These are phyloP conservation scores for Leptodactylus fuscus DNA, from an alignment of 2,113 vertebrate species.

Conservation along the genomic window DNA sequence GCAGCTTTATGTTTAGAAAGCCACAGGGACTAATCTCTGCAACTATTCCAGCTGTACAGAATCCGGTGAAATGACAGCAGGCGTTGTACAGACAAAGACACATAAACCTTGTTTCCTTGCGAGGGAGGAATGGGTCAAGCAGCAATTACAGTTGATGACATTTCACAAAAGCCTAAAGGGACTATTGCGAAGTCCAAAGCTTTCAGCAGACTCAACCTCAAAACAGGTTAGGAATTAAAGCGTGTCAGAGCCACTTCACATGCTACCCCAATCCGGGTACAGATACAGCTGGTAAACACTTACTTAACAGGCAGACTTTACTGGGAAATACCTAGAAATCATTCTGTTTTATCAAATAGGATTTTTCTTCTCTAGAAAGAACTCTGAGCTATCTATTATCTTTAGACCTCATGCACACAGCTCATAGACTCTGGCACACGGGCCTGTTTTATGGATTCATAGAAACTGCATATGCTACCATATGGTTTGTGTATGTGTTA, in stretches of 20 bases:
- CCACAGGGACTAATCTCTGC: conserved; percentile 51
- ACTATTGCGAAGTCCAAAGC: not conserved
- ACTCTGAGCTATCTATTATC: not conserved
- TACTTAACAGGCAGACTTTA: too few relatives aligned
- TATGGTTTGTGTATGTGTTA: too few relatives aligned
- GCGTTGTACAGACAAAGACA: conserved; percentile 32
- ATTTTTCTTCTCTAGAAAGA: not conserved
- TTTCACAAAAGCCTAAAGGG: conserved; percentile 37
- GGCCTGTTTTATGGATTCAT: too few relatives aligned
- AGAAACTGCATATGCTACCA: too few relatives aligned
- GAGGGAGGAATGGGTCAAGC: conserved; percentile 13
- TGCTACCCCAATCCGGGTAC: not conserved
- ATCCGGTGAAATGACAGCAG: conserved; percentile 28
- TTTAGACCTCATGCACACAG: too few relatives aligned
- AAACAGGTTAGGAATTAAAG: not conserved
- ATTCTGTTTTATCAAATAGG: not conserved
- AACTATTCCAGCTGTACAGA: conserved; percentile 30
- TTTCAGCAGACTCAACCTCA: conserved; percentile 31
- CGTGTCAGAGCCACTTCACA: not conserved
- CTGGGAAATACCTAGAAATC: not conserved
- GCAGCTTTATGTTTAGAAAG: conserved; percentile 29
- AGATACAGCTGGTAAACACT: not conserved
- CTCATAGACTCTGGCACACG: too few relatives aligned
- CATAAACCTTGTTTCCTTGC: conserved; percentile 21
- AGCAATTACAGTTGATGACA: conserved; percentile 50